Base-by-base conservation (phyloP, 2,888 invertebrate genomes). In the Drosophila macrothrix region DNA sequence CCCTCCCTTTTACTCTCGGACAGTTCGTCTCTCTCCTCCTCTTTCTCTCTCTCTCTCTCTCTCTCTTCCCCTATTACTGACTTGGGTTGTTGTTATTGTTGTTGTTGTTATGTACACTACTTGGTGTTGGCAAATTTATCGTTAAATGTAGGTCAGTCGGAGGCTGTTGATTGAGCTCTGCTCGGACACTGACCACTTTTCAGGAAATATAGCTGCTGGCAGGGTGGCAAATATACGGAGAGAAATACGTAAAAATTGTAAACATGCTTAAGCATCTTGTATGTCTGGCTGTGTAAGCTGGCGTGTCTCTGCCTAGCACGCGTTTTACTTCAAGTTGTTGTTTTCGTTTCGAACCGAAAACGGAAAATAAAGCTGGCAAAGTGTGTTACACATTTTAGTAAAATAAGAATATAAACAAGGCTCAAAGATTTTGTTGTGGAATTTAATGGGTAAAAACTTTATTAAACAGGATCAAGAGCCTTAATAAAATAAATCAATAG, bases 81-180 rank as follows among this genome's bases (percentile, higher is more conserved):
- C 59, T 28, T 33, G 59, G 50, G 37, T 39, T 59, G 52, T 25
- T 55, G 16, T 35, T n/a, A 41, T 19, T 53, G 64, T 52, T 65
- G 72, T 52, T 65, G 72, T 52, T 73, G 66, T 71, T 64, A 60
- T 64, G 66, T 74, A 62, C 72, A 74, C 80, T 72, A 76, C 76
- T 89, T 75, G 85, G 74, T 73, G 78, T 67, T 73, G 75, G 80
- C 74, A 87, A 87, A 84, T 84, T 81, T 76, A 67, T 80, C 71
- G 78, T 87, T 76, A 82, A 84, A 85, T 85, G 76, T 85, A 85
- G 90, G 85, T 85, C 84, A 85, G 80, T 69, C 58, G 54, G 54
- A 63, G 74, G 78, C 77, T 82, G 84, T 77, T 84, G 89, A 84
- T 84, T 89, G 84, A 89, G 84, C 79, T 86, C 76, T 67, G 73